These are phyloP conservation scores for Nycticebus coucang DNA, from an alignment of 2,113 vertebrate species.

Conservation along the genomic window DNA sequence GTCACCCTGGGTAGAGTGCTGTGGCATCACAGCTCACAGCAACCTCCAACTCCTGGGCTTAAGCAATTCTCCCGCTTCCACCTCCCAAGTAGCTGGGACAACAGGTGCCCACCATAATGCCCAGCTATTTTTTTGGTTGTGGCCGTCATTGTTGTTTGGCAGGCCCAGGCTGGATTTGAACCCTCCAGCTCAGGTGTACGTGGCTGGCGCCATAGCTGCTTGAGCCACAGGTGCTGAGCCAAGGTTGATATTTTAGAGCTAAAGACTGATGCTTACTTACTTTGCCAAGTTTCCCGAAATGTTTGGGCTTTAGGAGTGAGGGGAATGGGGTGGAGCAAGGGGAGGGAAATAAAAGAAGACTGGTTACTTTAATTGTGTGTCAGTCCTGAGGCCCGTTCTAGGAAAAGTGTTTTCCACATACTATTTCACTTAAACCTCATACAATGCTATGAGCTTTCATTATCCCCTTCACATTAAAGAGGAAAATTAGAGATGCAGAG, in stretches of 20 bases:
- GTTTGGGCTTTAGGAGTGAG: background rate
- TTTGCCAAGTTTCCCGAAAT: constrained; percentile 25
- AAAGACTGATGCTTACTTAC: constrained; percentile 9
- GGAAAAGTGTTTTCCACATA: background rate
- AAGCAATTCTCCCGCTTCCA: too few relatives aligned
- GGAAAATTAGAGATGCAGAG: background rate
- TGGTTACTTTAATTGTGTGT: background rate
- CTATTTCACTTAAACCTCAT: background rate
- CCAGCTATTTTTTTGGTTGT: too few relatives aligned
- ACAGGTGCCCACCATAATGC: too few relatives aligned
- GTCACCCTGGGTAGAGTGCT: too few relatives aligned
- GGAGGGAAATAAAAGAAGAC: background rate
- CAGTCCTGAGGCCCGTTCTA: background rate
- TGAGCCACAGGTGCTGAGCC: too few relatives aligned
- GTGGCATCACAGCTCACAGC: too few relatives aligned
- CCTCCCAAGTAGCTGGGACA: too few relatives aligned
- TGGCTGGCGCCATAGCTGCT: too few relatives aligned
- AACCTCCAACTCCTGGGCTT: too few relatives aligned
- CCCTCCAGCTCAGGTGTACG: too few relatives aligned
- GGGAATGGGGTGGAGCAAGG: background rate
- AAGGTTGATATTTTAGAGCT: background rate
- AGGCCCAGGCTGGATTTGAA: too few relatives aligned
- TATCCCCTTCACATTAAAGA: background rate
- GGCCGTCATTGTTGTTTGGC: too few relatives aligned
- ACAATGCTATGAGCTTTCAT: background rate